A percentile compares a stretch with the other conserved stretches of the same genome.
phyloP scores from a whole-genome alignment of 2,113 vertebrate species.

The Stercorarius parasiticus region DNA sequence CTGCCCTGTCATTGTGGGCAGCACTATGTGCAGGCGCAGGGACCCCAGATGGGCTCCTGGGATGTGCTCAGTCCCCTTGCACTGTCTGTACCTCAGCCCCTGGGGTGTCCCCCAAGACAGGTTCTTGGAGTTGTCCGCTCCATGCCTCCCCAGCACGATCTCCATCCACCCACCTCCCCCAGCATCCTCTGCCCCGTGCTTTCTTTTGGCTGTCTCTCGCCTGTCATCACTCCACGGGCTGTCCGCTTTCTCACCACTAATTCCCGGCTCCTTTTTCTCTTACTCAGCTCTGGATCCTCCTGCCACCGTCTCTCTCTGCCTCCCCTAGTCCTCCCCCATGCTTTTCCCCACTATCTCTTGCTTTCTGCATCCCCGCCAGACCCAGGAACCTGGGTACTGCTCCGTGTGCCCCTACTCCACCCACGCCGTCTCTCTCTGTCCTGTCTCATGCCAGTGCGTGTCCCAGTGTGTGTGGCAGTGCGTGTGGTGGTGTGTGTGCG shows the following conservation, averaged over 20 bases:
- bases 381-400: accelerated
- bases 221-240: accelerated
- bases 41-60: accelerated
- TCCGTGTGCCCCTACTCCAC: not conserved
- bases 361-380: not conserved
- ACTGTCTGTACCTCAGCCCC: not conserved
- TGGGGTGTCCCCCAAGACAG: not conserved
- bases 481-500: accelerated
- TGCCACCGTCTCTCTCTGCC: accelerated
- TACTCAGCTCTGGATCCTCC: not conserved
- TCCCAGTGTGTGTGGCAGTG: not conserved
- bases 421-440: accelerated
- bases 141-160: accelerated
- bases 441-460: accelerated
- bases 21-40: accelerated
- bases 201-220: not conserved
- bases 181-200: not conserved
- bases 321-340: too few relatives aligned
- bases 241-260: not conserved
- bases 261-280: not conserved
- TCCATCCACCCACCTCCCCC: not conserved
- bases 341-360: not conserved
- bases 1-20: not conserved
- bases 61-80: not conserved
- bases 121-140: not conserved